Evolutionary conservation across 2,888 invertebrate species (phyloP).

Genomic region (Oligia fasciuncula): DNA sequence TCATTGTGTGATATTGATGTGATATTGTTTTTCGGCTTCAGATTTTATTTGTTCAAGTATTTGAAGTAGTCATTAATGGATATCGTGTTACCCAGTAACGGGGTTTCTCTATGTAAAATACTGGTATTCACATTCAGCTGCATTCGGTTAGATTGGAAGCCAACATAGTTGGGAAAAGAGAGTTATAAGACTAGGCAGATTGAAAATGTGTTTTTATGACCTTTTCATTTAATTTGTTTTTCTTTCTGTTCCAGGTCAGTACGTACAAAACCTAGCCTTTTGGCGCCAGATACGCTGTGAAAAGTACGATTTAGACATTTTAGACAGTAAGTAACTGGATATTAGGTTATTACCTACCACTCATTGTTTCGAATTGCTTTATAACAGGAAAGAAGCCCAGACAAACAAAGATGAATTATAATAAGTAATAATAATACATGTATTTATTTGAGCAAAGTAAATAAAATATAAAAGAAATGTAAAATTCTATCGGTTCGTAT

Average conservation of each 20-base stretch:
- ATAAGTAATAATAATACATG: not conserved
- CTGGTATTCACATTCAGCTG: not conserved
- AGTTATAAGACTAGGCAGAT: not conserved
- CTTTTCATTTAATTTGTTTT: not conserved
- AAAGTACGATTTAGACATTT: too few species aligned
- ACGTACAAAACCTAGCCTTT: not conserved
- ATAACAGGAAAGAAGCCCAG: not conserved
- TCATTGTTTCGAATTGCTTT: not conserved
- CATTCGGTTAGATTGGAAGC: not conserved
- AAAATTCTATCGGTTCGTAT: too few species aligned
- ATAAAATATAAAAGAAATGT: too few species aligned
- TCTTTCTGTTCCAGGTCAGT: slow-evolving; percentile 43
- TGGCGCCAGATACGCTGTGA: not conserved
- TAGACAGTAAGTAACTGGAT: slow-evolving; percentile 20
- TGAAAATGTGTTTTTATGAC: not conserved
- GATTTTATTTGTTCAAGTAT: not conserved
- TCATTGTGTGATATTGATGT: slow-evolving; percentile 3
- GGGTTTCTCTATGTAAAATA: not conserved
- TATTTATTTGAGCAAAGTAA: too few species aligned
- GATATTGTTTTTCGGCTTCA: not conserved
- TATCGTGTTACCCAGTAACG: not conserved
- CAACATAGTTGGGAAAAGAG: too few species aligned
- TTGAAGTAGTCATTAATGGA: too few species aligned
- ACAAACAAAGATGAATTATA: too few species aligned
- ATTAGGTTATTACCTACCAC: not conserved